Evolutionary conservation across 2,797 vertebrate species (phyloP).

Genomic region (Rallus crepitans): DNA sequence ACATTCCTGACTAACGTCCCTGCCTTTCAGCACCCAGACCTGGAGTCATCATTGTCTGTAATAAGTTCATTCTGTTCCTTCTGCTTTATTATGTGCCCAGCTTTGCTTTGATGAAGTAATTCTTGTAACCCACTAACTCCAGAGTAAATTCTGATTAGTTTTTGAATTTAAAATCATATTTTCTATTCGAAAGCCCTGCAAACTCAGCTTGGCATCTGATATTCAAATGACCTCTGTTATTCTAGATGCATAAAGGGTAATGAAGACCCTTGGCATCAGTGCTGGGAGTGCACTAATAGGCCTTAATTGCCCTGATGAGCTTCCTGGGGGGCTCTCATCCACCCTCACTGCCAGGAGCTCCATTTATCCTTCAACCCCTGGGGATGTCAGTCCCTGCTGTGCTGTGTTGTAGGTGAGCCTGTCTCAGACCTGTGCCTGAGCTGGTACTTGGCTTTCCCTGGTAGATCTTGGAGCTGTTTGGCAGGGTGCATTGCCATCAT

Average conservation of each 20-base stretch:
- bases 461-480: neutral
- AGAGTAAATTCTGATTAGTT: slow-evolving; percentile 10
- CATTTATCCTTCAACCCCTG: accelerated
- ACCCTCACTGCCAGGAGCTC: neutral
- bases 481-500: accelerated
- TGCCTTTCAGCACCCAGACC: slow-evolving; percentile 54
- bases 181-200: neutral
- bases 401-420: neutral
- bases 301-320: neutral
- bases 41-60: slow-evolving; percentile 38
- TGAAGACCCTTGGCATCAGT: neutral
- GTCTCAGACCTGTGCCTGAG: neutral
- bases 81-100: slow-evolving; percentile 35
- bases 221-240: neutral
- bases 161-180: neutral
- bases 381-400: accelerated
- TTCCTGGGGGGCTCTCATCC: neutral
- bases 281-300: neutral
- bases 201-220: neutral
- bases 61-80: slow-evolving; percentile 50
- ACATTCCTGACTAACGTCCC: slow-evolving; percentile 21
- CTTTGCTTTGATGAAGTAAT: slow-evolving; percentile 31
- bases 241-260: neutral
- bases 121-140: neutral
- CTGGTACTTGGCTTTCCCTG: neutral